These are phyloP conservation scores for Meiosimyza platycephala DNA, from an alignment of 2,888 invertebrate species.

Conservation along the genomic window DNA sequence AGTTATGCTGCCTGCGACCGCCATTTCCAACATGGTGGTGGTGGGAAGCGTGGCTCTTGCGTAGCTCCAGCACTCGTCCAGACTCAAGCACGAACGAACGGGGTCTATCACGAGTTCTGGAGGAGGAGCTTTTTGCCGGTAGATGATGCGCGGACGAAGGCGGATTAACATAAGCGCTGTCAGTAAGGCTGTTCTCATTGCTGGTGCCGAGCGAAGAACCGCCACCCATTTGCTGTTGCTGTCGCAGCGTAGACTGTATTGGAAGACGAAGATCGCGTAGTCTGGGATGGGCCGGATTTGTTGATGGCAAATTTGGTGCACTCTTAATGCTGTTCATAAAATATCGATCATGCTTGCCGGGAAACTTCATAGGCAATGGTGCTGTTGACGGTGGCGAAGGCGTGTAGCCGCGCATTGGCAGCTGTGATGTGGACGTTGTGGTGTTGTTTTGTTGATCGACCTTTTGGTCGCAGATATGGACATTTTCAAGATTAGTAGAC, in stretches of 20 bases:
- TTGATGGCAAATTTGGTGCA: conserved; percentile 80
- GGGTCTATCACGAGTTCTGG: conserved; percentile 73
- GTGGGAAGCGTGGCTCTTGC: conserved; percentile 70
- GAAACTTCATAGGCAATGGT: conserved; percentile 84
- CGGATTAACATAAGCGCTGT: conserved; percentile 64
- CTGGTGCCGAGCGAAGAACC: conserved; percentile 53
- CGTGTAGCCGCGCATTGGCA: conserved; percentile 78
- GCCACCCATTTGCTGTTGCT: conserved; percentile 55
- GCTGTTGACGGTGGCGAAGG: conserved; percentile 88
- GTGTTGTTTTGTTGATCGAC: conserved; percentile 63
- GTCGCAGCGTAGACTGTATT: conserved; percentile 74
- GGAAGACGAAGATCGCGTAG: conserved; percentile 81
- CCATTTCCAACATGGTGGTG: conserved; percentile 68
- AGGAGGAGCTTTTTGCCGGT: conserved; percentile 72
- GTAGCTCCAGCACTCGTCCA: conserved; percentile 79
- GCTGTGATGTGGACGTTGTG: conserved; percentile 70
- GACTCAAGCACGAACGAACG: conserved; percentile 72
- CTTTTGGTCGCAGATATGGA: conserved; percentile 68
- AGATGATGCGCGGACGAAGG: conserved; percentile 51
- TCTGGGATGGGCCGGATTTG: conserved; percentile 75
- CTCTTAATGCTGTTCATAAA: conserved; percentile 84
- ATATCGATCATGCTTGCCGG: conserved; percentile 72
- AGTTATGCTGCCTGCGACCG: conserved; percentile 55
- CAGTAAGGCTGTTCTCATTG: conserved; percentile 63
- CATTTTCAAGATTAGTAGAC: conserved; percentile 72